Base-by-base conservation (phyloP, 2,888 invertebrate genomes). In the Ochropacha duplaris region DNA sequence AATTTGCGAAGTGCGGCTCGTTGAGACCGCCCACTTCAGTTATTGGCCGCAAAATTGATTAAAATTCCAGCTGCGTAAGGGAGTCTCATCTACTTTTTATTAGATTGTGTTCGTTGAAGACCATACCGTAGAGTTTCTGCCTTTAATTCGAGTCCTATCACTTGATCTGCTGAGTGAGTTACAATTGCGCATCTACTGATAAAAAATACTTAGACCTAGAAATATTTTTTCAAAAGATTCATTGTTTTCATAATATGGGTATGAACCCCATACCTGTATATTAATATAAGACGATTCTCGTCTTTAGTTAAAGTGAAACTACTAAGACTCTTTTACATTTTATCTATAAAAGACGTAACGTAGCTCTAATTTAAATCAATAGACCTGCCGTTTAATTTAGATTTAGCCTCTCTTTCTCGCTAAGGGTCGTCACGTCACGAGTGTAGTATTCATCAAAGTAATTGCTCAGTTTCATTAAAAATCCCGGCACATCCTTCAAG, bases 21-120 rank as follows among this genome's bases (percentile, higher is more conserved):
- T 78, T 76, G 74, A 73, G 78, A 62, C 68, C 71, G 71, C 67
- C 66, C 66, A 72, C 78, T 76, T 64, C 83, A 80, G 82, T 83
- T 86, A 89, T 88, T 86, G 88, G 85, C 86, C 89, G 76, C 87
- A 86, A 85, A 87, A 87, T 88, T 90, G 88, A 90, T 90, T 90
- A 88, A 90, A 90, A 90, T 90, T 90, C 88, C 80, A 68, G 76
- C 81, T 81, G 83, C 84, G 88, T 87, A 82, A 82, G 82, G 76
- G 72, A 79, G 79, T 76, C 76, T 76, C 79, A 72, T 84, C 80
- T 79, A 83, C 82, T 86, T 86, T 85, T 85, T 86, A 87, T 84
- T 87, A 83, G 81, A 87, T 84, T 81, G 78, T 78, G 76, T 74
- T 76, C 74, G 66, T 67, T 76, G 78, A 72, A 78, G 74, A 75